phyloP scores from a whole-genome alignment of 2,888 invertebrate genomes.

The Megamerina dolium region DNA sequence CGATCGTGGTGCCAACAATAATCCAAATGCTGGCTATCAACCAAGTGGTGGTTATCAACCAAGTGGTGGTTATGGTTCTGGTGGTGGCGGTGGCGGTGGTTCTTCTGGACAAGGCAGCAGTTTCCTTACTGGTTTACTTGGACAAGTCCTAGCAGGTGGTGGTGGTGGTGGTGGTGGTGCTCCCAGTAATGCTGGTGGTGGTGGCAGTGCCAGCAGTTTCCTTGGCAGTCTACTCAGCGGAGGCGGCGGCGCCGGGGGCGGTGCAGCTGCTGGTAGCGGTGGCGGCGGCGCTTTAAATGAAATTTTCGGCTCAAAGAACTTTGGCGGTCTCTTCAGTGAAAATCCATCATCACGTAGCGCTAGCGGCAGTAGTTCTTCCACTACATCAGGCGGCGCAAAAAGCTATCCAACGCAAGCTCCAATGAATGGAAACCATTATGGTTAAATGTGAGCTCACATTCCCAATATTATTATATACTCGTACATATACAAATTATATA shows the following conservation, averaged over 20 bases:
- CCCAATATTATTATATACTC: no score
- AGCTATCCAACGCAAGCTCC: constrained; percentile 47
- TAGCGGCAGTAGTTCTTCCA: constrained; percentile 16
- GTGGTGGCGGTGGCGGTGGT: constrained; percentile 20
- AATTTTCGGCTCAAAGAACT: constrained; percentile 41
- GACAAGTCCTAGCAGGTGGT: constrained; percentile 33
- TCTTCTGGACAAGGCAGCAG: constrained; percentile 27
- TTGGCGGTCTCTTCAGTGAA: constrained; percentile 48
- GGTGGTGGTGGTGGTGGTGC: constrained; percentile 30
- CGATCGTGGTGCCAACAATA: constrained; percentile 25
- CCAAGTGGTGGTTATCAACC: constrained; percentile 33
- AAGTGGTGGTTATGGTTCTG: constrained; percentile 28
- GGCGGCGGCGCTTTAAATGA: constrained; percentile 33
- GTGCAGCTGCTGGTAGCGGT: constrained; percentile 16
- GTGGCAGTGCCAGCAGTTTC: constrained; percentile 23
- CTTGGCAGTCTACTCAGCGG: constrained; percentile 24
- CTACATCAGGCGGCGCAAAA: constrained; percentile 28
- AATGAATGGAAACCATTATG: constrained; percentile 29
- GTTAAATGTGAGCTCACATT: constrained; percentile 15
- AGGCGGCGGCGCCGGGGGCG: constrained; percentile 25
- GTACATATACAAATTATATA: no score
- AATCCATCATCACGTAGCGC: constrained; percentile 31
- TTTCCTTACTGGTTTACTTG: constrained; percentile 36
- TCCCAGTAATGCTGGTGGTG: constrained; percentile 18
- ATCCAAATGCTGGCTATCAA: constrained; percentile 32